These are phyloP conservation scores for Eristalis intricaria DNA, from an alignment of 2,888 invertebrate species.

Conservation along the genomic window DNA sequence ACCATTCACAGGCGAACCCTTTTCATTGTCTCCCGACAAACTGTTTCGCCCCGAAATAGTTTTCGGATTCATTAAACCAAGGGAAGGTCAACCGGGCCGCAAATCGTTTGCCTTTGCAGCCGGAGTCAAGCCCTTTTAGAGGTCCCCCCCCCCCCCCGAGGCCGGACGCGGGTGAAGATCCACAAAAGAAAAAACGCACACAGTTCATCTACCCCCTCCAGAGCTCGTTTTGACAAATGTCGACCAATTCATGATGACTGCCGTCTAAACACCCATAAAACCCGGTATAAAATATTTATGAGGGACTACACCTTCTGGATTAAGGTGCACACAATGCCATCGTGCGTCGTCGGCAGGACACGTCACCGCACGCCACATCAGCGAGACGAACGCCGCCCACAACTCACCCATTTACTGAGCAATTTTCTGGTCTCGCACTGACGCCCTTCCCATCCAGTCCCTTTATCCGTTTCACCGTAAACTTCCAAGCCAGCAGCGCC, in stretches of 20 bases:
- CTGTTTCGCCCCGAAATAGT: conserved; percentile 49
- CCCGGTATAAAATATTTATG: conserved; percentile 62
- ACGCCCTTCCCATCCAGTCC: conserved; percentile 9
- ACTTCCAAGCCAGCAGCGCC: conserved; percentile 7
- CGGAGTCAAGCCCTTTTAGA: conserved; percentile 35
- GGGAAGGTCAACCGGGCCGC: conserved; percentile 32
- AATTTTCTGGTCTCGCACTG: conserved; percentile 44
- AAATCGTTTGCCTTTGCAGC: too few relatives aligned
- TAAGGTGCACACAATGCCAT: conserved; percentile 18
- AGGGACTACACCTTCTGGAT: conserved; percentile 63
- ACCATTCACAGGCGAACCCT: conserved; percentile 44
- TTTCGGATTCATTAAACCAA: conserved; percentile 48
- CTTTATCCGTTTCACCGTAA: conserved; percentile 44
- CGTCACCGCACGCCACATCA: conserved; percentile 3
- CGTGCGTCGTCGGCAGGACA: neutral
- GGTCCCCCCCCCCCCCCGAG: conserved; percentile 10
- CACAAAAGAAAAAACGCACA: neutral
- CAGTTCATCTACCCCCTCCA: conserved; percentile 7
- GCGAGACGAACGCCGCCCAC: neutral
- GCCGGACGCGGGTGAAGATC: neutral
- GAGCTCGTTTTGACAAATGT: conserved; percentile 59
- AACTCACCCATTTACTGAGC: conserved; percentile 38
- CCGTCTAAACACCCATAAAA: conserved; percentile 64
- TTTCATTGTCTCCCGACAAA: conserved; percentile 39
- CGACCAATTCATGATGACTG: conserved; percentile 66